phyloP scores from a whole-genome alignment of 2,113 vertebrate genomes.

The Mirounga angustirostris region DNA sequence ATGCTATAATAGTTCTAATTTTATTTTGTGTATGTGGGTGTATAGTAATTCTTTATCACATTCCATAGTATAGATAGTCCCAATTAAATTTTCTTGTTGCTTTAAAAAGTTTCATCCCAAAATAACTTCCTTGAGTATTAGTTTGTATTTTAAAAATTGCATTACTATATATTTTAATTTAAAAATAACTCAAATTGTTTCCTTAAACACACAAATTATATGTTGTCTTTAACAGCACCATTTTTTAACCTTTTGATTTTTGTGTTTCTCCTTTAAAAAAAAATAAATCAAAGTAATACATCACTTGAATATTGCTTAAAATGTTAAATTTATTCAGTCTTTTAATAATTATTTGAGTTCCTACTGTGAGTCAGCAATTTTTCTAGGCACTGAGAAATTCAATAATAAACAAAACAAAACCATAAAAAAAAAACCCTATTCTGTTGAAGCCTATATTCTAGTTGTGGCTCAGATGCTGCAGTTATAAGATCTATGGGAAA shows the following conservation, averaged over 20 bases:
- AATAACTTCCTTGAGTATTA: not conserved
- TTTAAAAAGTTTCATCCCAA: not conserved
- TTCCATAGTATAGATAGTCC: not conserved
- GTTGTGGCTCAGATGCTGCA: not conserved
- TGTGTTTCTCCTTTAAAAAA: not conserved
- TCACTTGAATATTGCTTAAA: not conserved
- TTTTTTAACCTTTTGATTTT: not conserved
- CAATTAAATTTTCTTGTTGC: not conserved
- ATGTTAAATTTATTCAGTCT: not conserved
- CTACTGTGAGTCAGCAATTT: not conserved
- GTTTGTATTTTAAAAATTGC: not conserved
- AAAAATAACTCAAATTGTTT: not conserved
- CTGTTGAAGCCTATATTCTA: not conserved
- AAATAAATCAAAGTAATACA: not conserved
- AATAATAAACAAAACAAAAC: not conserved
- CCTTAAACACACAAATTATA: not conserved
- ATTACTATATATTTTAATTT: not conserved
- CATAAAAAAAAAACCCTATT: not conserved
- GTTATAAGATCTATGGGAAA: not conserved
- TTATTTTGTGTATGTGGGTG: not conserved
- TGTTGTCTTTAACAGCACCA: not conserved
- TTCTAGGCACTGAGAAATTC: not conserved
- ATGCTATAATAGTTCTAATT: not conserved
- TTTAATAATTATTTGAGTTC: not conserved
- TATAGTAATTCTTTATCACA: not conserved